phyloP scores from a whole-genome alignment of 1,140 invertebrate species.

The Micrasema longulum region DNA sequence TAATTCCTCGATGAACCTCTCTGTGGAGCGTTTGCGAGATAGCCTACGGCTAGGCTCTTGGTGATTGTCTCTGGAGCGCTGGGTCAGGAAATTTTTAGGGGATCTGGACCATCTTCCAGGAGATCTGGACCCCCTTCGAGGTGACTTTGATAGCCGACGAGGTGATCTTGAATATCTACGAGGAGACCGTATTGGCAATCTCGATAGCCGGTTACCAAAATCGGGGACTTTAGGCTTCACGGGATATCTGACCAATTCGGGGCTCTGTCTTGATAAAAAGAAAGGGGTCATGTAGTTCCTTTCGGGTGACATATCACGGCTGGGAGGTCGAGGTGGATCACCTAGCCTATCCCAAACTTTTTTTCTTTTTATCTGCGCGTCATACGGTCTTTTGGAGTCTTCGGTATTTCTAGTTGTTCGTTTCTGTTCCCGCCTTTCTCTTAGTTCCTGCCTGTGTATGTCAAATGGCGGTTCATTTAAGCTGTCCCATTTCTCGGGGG shows the following conservation, averaged over 20 bases:
- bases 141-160: not conserved
- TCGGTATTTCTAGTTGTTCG: too few relatives aligned
- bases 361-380: too few relatives aligned
- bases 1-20: slow-evolving; percentile 12
- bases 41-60: not conserved
- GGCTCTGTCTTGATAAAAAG: too few relatives aligned
- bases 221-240: too few relatives aligned
- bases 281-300: too few relatives aligned
- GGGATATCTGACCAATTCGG: too few relatives aligned
- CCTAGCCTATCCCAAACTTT: too few relatives aligned
- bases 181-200: too few relatives aligned
- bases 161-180: not conserved
- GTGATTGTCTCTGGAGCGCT: not conserved
- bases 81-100: not conserved
- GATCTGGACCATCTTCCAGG: not conserved
- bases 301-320: too few relatives aligned
- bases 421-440: too few relatives aligned
- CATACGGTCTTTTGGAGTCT: too few relatives aligned
- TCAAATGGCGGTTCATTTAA: not conserved
- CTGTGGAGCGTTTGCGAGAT: slow-evolving; percentile 5
- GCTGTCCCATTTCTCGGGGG: not conserved
- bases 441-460: not conserved
- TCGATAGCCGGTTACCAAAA: not conserved
- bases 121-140: not conserved
- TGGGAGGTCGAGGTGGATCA: too few relatives aligned